Conservation (phyloP, 1,140 invertebrate species). For the Micrasema longulum region DNA sequence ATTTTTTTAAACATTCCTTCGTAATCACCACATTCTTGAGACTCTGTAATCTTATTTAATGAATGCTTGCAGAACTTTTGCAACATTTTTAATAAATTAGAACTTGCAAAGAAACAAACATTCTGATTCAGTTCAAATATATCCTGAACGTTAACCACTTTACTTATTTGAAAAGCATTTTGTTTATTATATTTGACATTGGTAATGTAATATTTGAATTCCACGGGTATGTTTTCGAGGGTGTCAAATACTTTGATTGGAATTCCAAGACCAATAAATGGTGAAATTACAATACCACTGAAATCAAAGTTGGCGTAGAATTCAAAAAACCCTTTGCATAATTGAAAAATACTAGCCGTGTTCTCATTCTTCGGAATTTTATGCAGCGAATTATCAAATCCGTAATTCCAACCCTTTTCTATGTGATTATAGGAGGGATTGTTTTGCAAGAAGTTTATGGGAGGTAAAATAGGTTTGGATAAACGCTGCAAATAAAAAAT, state of each 20-base stretch:
- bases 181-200: conserved; percentile 52
- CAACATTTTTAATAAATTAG: conserved; percentile 4
- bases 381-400: conserved; percentile 55
- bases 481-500: conserved; percentile 75
- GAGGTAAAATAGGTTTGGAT: conserved; percentile 74
- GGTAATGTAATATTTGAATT: conserved; percentile 55
- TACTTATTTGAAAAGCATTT: conserved; percentile 57
- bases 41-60: background rate
- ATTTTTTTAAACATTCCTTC: conserved; percentile 7
- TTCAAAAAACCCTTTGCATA: conserved; percentile 66
- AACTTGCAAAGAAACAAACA: conserved; percentile 58
- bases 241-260: conserved; percentile 9
- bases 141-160: conserved; percentile 64
- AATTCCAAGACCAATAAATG: conserved; percentile 62
- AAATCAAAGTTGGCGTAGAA: conserved; percentile 67
- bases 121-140: conserved; percentile 68
- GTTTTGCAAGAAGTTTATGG: conserved; percentile 67
- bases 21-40: background rate
- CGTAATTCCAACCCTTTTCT: conserved; percentile 64
- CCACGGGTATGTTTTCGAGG: background rate
- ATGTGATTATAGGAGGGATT: conserved; percentile 48
- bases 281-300: conserved; percentile 62
- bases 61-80: conserved; percentile 30
- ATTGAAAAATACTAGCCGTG: conserved; percentile 56
- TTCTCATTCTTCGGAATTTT: conserved; percentile 54